A percentile compares a stretch with the other conserved stretches of the same genome.
Conservation (phyloP, 1,140 invertebrate species). For the Probaryconus sp. region DNA sequence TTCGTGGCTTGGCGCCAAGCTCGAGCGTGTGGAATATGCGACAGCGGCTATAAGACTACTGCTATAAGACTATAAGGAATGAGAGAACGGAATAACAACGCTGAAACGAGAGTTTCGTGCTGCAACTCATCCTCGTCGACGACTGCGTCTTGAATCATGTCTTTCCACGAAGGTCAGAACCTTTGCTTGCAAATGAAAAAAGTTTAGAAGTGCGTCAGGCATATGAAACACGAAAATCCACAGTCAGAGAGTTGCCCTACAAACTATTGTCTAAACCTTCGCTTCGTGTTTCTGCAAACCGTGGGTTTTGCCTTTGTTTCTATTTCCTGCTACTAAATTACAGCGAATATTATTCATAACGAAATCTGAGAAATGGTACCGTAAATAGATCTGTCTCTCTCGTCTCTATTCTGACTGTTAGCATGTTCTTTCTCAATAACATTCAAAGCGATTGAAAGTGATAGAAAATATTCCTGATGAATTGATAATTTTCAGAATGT, state of each 20-base stretch:
- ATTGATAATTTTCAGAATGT: too few relatives aligned
- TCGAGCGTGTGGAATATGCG: slow-evolving; percentile 1
- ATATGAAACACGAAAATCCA: slow-evolving; percentile 2
- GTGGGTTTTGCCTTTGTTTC: slow-evolving; percentile 1
- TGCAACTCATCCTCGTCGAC: slow-evolving; percentile 2
- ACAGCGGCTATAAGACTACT: neutral
- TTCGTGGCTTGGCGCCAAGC: slow-evolving; percentile 17
- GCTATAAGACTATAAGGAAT: too few relatives aligned
- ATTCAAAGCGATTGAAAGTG: too few relatives aligned
- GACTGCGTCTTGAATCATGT: neutral
- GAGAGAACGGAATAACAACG: neutral
- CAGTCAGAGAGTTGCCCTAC: neutral
- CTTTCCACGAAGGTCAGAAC: slow-evolving; percentile 19
- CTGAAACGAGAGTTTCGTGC: slow-evolving; percentile 2
- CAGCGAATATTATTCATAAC: too few relatives aligned
- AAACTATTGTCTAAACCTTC: neutral
- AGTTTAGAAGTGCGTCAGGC: slow-evolving; percentile 3
- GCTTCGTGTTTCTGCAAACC: slow-evolving; percentile 7
- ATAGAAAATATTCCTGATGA: too few relatives aligned
- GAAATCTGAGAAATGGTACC: too few relatives aligned
- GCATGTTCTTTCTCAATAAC: too few relatives aligned
- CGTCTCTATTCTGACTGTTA: too few relatives aligned
- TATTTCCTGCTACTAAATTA: too few relatives aligned
- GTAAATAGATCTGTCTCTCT: too few relatives aligned
- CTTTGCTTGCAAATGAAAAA: slow-evolving; percentile 18